Evolutionary conservation across 2,797 vertebrate genomes (phyloP).

Genomic region (Capromys pilorides): DNA sequence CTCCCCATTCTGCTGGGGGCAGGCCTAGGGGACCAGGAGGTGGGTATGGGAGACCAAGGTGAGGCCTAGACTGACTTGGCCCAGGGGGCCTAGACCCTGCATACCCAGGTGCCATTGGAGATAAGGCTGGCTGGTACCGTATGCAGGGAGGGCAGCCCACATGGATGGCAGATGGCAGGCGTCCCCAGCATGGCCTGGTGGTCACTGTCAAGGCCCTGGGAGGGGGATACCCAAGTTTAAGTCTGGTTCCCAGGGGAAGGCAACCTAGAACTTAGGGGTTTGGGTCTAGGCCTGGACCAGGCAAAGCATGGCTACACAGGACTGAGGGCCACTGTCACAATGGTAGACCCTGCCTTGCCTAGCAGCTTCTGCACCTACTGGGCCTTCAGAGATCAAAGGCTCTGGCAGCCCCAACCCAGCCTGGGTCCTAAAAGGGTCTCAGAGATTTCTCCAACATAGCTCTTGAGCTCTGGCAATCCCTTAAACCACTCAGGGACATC

Average conservation of each 20-base stretch:
- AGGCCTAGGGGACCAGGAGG: accelerated
- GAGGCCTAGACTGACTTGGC: background rate
- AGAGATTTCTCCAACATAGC: background rate
- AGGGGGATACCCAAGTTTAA: background rate
- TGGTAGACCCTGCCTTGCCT: background rate
- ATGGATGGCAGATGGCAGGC: background rate
- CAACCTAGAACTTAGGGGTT: background rate
- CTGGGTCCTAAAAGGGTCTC: no score
- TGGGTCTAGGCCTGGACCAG: background rate
- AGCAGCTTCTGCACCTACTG: background rate
- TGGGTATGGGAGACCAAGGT: background rate
- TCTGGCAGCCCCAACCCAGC: no score
- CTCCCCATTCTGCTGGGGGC: no score
- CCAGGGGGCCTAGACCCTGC: no score
- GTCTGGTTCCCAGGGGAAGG: background rate
- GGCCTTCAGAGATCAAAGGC: background rate
- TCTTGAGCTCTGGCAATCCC: background rate
- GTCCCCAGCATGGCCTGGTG: background rate
- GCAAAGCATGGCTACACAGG: accelerated
- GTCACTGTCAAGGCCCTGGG: no score
- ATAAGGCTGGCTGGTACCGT: background rate
- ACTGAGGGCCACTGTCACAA: background rate
- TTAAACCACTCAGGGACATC: background rate
- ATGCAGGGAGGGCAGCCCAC: background rate
- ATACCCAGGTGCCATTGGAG: background rate